Evolutionary conservation across 2,888 invertebrate species (phyloP), one percentile per base, ranked within the genome.

Genomic region (Eupeodes luniger): DNA sequence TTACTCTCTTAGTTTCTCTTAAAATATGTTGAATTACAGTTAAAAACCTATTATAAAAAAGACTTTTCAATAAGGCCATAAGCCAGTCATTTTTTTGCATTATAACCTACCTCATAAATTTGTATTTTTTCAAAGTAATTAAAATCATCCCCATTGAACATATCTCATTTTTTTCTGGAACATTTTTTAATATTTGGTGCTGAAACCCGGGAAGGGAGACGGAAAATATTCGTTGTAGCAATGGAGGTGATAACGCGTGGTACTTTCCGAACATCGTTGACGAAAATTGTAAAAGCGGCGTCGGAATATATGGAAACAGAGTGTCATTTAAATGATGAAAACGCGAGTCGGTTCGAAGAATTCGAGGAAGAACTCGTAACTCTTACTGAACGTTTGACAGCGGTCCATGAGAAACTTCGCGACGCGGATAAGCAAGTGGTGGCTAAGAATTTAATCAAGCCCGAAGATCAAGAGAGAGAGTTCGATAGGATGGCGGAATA

Each of bases 271-370:
- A 74, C 81, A 47, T 74, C 49, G 34, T 61, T 81, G 11, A 74
- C 74, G 66, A 81, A 81, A 74, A 81, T 81, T 51, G 12, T 59
- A 2, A 81, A 81, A 53, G 81, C 75, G 59, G 74, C 51, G 19
- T 75, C 75, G n/a, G 51, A 51, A n/a, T 81, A 57, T 61, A 34
- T 75, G 12, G 81, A 75, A n/a, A 59, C 74, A 19, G 57, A 67
- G 44, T 74, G 72, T 72, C 53, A 44, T 34, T 55, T 79, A n/a
- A 79, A 34, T n/a, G 47, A 57, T 7, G 47, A 81, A 67, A 67
- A 75, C 7, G 6, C 47, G 51, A 40, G 7, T 61, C 53, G 53
- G 11, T 81, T 75, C 5, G 75, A 69, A 10, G 59, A 67, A 66
- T 69, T 81, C 34, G 74, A 81, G 16, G 74, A 81, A 14, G 74